Base-by-base conservation (phyloP, 2,797 vertebrate genomes). In the Pangasius mekongensis region DNA sequence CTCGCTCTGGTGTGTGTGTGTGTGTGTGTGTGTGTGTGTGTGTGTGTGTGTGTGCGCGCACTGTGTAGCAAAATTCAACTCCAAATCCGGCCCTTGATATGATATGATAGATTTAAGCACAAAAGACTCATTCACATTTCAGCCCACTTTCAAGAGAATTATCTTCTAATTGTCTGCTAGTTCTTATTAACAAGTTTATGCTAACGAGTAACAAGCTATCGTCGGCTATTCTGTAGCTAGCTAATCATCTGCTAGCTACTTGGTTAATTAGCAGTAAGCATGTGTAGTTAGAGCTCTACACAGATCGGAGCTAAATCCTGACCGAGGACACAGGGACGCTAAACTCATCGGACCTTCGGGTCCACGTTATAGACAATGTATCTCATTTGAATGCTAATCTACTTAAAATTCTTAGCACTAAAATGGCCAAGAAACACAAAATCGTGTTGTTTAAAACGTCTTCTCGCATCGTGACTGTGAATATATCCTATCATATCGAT, bases 1-100 rank as follows among this genome's bases (percentile, higher is more conserved):
- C 67, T 83, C 73, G n/a, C 69, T 90, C 62, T 62, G 49, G 84
- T 56, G 84, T 43, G 27, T 60, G 47, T 85, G 73, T 87, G 88
- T 88, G 24, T 80, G 62, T 66, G 43, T 87, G 73, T 87, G 88
- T 88, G 24, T 80, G 62, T 66, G 43, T 87, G 22, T 62, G 22
- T 30, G 36, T 27, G 80, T 62, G 64, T 87, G 78, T 87, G 49
- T 66, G 86, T 67, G 24, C 74, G 52, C 47, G n/a, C 82, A 33
- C 43, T 39, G 16, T 84, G 39, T 87, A 47, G 7, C 33, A 13
- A 85, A 58, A 76, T 16, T 58, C 47, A 85, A 36, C 30, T 52
- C 30, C 30, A 39, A 73, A 24, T 58, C 52, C 13, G 9, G 33
- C 69, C 33, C 14, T 52, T 62, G 33, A 60, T 43, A 62, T 30